These are phyloP conservation scores for Plumapathes pennacea DNA, from an alignment of 92 coral and sea anemone species.

Conservation along the genomic window DNA sequence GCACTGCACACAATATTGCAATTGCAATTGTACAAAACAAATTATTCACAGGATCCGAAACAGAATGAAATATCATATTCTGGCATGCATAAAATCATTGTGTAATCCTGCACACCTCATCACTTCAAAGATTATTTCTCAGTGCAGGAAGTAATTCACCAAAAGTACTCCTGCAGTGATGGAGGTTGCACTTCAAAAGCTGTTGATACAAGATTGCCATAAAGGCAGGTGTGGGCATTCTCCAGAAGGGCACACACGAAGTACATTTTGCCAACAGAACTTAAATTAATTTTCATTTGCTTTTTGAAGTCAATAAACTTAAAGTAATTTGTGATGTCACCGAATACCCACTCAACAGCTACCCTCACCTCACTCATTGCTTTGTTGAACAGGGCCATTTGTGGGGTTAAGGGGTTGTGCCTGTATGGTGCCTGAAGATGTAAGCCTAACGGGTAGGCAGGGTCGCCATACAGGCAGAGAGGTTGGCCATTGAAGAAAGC, in stretches of 20 bases:
- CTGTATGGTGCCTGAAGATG: slow-evolving; percentile 1
- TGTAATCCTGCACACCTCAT: too few relatives aligned
- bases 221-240: slow-evolving; percentile 6
- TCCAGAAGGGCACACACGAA: slow-evolving; percentile 2
- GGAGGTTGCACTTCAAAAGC: not conserved
- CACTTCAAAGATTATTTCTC: too few relatives aligned
- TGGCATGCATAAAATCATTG: too few relatives aligned
- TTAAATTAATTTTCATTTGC: not conserved
- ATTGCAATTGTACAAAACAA: too few relatives aligned
- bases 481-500: slow-evolving; percentile 3
- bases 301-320: slow-evolving; percentile 4
- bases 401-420: not conserved
- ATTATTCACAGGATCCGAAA: too few relatives aligned
- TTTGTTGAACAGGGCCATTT: slow-evolving; percentile 2
- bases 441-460: slow-evolving; percentile 1
- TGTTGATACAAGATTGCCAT: not conserved
- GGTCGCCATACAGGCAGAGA: slow-evolving; percentile 6
- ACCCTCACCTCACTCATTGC: slow-evolving; percentile 1
- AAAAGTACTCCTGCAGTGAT: not conserved
- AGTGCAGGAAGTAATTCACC: too few relatives aligned
- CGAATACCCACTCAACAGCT: slow-evolving; percentile 9
- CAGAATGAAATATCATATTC: too few relatives aligned
- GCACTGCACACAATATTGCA: too few relatives aligned
- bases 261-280: slow-evolving; percentile 2
- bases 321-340: slow-evolving; percentile 1